phyloP scores from a whole-genome alignment of 64 coral and sea anemone species.

The Stylophora pistillata region DNA sequence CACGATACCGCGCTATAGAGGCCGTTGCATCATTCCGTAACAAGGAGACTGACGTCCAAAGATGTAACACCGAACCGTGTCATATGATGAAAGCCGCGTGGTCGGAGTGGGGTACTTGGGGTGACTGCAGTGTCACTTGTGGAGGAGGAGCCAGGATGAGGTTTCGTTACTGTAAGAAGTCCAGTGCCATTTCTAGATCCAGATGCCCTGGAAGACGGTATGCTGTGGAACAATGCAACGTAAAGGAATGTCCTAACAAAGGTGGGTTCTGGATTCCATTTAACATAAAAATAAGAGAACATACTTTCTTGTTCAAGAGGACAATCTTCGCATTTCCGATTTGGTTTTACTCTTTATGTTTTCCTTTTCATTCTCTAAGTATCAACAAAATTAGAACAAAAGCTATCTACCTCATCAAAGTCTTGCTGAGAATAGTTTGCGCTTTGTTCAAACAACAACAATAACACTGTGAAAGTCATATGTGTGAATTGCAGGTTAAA shows the following conservation, averaged over 20 bases:
- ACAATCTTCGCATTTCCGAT: too few species aligned
- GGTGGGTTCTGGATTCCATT: neutral
- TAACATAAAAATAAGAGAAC: neutral
- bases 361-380: too few species aligned
- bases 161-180: slow-evolving; percentile 59
- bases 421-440: too few species aligned
- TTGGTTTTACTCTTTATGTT: too few species aligned
- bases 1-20: slow-evolving; percentile 36
- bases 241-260: slow-evolving; percentile 24
- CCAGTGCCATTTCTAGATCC: neutral
- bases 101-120: slow-evolving; percentile 60
- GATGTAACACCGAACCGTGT: slow-evolving; percentile 54
- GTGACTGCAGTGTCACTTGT: slow-evolving; percentile 50
- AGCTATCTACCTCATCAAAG: too few species aligned
- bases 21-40: slow-evolving; percentile 21
- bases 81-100: slow-evolving; percentile 62
- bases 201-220: slow-evolving; percentile 51
- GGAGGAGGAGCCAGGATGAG: slow-evolving; percentile 69
- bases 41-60: slow-evolving; percentile 53
- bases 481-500: too few species aligned
- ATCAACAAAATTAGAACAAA: too few species aligned
- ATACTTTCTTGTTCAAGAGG: neutral
- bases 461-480: too few species aligned
- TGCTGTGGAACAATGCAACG: slow-evolving; percentile 43
- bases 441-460: too few species aligned